These are phyloP conservation scores for Hymenopus coronatus DNA, from an alignment of 2,888 invertebrate genomes.

Conservation along the genomic window DNA sequence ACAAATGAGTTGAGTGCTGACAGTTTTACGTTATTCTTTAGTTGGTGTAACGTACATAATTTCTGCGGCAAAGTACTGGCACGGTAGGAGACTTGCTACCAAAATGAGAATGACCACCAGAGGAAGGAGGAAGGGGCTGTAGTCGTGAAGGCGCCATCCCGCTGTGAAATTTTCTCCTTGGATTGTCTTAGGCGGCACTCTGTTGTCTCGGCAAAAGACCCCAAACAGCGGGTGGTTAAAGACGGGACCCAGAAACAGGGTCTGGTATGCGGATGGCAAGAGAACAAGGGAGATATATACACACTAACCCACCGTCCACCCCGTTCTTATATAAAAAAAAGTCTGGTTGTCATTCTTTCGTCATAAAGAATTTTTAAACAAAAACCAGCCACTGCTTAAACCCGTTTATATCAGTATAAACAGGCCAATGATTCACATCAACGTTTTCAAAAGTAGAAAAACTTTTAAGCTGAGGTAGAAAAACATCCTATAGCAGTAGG, in stretches of 20 bases:
- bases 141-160: slow-evolving; percentile 9
- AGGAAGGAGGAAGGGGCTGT: background rate
- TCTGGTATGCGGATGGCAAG: slow-evolving; percentile 1
- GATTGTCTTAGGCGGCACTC: slow-evolving; percentile 16
- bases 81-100: background rate
- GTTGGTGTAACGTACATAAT: too few species aligned
- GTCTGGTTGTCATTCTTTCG: slow-evolving; percentile 14
- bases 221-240: slow-evolving; percentile 19
- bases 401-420: too few species aligned
- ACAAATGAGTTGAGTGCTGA: background rate
- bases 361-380: slow-evolving; percentile 3
- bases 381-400: background rate
- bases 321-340: background rate
- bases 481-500: too few species aligned
- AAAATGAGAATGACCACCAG: background rate
- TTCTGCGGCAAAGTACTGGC: background rate
- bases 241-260: background rate
- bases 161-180: slow-evolving; percentile 21
- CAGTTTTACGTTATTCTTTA: background rate
- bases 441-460: too few species aligned
- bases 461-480: too few species aligned
- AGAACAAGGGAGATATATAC: background rate
- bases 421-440: background rate
- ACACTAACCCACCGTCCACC: slow-evolving; percentile 4
- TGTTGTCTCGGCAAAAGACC: slow-evolving; percentile 13